Evolutionary conservation across 2,797 vertebrate genomes (phyloP).

Genomic region (Sebastes nivosus): DNA sequence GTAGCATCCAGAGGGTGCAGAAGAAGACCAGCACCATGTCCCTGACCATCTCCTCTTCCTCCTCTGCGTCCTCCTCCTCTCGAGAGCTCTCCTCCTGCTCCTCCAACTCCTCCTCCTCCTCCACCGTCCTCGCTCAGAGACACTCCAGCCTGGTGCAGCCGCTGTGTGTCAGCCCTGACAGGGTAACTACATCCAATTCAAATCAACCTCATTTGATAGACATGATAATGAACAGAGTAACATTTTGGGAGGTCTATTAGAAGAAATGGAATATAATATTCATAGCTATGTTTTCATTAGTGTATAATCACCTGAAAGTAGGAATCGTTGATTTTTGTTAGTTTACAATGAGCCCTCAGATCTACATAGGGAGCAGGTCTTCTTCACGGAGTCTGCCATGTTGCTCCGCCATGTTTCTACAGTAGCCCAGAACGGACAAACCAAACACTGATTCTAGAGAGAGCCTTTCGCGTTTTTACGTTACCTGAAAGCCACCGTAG

Average conservation of each 20-base stretch:
- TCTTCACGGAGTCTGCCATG: no score
- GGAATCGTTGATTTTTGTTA: no score
- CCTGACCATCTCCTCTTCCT: conserved; percentile 82
- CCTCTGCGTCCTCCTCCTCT: conserved; percentile 63
- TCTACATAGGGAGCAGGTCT: no score
- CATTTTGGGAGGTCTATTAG: neutral
- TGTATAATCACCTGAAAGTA: no score
- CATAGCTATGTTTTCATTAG: neutral
- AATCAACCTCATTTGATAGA: neutral
- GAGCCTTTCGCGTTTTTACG: no score
- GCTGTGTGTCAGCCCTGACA: conserved; percentile 67
- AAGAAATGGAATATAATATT: neutral
- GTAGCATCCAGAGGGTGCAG: conserved; percentile 74
- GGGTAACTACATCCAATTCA: conserved; percentile 49
- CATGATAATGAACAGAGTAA: neutral
- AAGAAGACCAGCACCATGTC: conserved; percentile 86
- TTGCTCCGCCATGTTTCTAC: no score
- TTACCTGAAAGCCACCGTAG: no score
- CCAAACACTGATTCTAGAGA: no score
- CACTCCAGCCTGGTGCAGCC: conserved; percentile 80
- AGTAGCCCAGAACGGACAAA: no score
- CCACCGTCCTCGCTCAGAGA: conserved; percentile 65
- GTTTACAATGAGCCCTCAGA: no score
- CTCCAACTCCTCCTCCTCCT: conserved; percentile 65
- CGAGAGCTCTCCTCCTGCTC: conserved; percentile 60